These are phyloP conservation scores for Hydrocynus forskahlii DNA, from an alignment of 2,797 vertebrate genomes.

Conservation along the genomic window DNA sequence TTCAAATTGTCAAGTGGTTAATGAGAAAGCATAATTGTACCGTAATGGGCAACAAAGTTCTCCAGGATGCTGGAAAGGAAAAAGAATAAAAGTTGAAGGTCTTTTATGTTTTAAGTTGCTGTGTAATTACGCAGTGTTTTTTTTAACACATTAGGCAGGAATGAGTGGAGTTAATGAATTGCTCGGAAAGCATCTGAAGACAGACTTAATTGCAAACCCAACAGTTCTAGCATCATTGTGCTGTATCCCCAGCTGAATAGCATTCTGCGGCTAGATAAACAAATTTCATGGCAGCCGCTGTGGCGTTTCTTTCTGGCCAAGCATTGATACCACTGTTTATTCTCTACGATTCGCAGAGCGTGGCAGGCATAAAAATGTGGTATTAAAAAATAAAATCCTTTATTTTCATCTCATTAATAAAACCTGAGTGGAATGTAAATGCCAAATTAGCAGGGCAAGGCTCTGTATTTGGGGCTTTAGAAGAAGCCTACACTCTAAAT, in stretches of 20 bases:
- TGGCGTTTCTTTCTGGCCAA: slow-evolving; percentile 78
- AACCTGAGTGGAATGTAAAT: slow-evolving; percentile 73
- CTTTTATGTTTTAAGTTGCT: slow-evolving; percentile 74
- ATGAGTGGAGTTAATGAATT: slow-evolving; percentile 80
- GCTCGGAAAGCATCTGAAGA: slow-evolving; percentile 81
- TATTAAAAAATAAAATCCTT: slow-evolving; percentile 84
- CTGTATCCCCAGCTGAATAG: slow-evolving; percentile 76
- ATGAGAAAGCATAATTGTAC: slow-evolving; percentile 71
- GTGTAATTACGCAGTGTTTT: slow-evolving; percentile 72
- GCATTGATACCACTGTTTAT: slow-evolving; percentile 85
- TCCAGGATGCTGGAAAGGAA: slow-evolving; percentile 61
- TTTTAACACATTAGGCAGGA: slow-evolving; percentile 73
- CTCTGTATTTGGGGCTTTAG: background rate
- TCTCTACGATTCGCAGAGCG: slow-evolving; percentile 77
- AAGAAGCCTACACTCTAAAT: slow-evolving; percentile 7
- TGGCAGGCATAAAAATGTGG: slow-evolving; percentile 80
- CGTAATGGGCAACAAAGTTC: slow-evolving; percentile 70
- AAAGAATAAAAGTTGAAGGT: slow-evolving; percentile 64
- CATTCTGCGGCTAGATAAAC: slow-evolving; percentile 78
- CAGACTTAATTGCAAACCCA: slow-evolving; percentile 79
- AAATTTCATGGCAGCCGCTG: slow-evolving; percentile 78
- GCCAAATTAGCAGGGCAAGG: slow-evolving; percentile 30
- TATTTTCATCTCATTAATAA: slow-evolving; percentile 87
- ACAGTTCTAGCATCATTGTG: slow-evolving; percentile 76
- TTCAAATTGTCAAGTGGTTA: slow-evolving; percentile 61